These are phyloP conservation scores for Emydoidea blandingii DNA, from an alignment of 2,797 vertebrate genomes.

Conservation along the genomic window DNA sequence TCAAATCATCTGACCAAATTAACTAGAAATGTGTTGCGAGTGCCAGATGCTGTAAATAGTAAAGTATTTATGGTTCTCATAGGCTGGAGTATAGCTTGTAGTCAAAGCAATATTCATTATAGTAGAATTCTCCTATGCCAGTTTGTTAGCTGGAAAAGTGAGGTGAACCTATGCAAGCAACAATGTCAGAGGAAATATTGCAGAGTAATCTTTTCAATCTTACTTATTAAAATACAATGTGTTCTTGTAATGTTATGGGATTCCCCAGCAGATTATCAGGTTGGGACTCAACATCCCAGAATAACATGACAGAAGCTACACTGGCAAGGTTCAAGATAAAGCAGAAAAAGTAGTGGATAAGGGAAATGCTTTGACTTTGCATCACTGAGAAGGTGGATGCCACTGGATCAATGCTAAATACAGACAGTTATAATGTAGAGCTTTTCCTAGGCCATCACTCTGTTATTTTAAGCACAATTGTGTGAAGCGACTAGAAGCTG, in stretches of 20 bases:
- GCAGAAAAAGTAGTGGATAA: not conserved
- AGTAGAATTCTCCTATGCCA: not conserved
- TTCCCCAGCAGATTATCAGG: not conserved
- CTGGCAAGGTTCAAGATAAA: slow-evolving; percentile 47
- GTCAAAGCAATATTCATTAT: slow-evolving; percentile 31
- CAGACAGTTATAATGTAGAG: slow-evolving; percentile 2
- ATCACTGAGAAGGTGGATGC: slow-evolving; percentile 39
- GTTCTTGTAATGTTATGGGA: not conserved
- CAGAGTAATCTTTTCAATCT: not conserved
- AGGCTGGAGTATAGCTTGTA: slow-evolving; percentile 15
- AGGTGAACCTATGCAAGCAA: slow-evolving; percentile 22
- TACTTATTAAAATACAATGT: not conserved
- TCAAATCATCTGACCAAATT: slow-evolving; percentile 16
- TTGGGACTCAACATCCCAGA: not conserved
- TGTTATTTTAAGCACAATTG: slow-evolving; percentile 36
- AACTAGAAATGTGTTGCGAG: slow-evolving; percentile 41
- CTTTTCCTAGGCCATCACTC: slow-evolving; percentile 42
- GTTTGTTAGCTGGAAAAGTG: slow-evolving; percentile 33
- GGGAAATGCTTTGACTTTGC: slow-evolving; percentile 20
- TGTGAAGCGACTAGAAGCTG: slow-evolving; percentile 42
- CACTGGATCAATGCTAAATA: slow-evolving; percentile 37
- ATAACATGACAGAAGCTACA: not conserved
- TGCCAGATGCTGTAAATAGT: slow-evolving; percentile 33
- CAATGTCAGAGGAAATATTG: not conserved
- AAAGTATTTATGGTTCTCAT: slow-evolving; percentile 50